phyloP scores from a whole-genome alignment of 2,113 vertebrate genomes.

The Prunella himalayana region DNA sequence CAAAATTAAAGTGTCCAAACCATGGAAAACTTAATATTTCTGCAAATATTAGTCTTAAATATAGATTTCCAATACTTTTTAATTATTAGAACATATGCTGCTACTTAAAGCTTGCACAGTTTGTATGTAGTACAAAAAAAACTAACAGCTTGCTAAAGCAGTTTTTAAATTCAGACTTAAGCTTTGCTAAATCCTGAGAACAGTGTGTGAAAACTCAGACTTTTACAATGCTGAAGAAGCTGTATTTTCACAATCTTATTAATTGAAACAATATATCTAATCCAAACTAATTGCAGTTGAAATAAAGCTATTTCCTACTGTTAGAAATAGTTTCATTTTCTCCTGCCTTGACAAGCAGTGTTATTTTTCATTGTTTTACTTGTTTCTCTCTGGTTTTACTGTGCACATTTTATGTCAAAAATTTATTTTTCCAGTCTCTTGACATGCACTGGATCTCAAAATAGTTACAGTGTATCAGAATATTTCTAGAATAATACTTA shows the following conservation, averaged over 20 bases:
- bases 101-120: background rate
- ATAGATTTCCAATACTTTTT: background rate
- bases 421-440: background rate
- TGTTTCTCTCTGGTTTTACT: background rate
- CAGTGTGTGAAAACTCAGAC: background rate
- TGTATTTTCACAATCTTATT: background rate
- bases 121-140: background rate
- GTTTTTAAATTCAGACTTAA: background rate
- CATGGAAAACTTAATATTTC: background rate
- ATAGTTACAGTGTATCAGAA: background rate
- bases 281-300: background rate
- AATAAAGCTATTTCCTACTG: background rate
- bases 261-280: background rate
- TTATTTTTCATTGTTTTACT: background rate
- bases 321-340: background rate
- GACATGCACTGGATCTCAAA: background rate
- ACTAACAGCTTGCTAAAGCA: background rate
- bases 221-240: background rate
- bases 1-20: background rate
- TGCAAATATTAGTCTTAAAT: background rate
- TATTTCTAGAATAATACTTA: background rate
- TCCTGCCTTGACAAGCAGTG: background rate
- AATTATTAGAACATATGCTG: background rate
- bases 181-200: background rate
- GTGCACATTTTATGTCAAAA: background rate